These are phyloP conservation scores for Andricus grossulariae DNA, from an alignment of 1,140 invertebrate genomes.

Conservation along the genomic window DNA sequence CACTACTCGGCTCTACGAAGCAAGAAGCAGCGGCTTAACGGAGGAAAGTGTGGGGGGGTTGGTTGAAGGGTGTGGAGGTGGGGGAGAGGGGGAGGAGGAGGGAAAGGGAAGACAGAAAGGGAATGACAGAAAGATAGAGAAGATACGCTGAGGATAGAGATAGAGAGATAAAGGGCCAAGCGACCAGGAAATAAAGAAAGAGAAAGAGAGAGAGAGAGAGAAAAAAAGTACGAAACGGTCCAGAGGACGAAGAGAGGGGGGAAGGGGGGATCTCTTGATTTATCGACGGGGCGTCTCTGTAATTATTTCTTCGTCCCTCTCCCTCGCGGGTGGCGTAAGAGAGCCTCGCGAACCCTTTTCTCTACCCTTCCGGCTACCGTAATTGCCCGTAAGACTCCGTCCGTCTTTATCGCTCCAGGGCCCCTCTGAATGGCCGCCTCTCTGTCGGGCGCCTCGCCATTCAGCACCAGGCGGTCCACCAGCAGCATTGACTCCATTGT, in stretches of 20 bases:
- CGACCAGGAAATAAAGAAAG: constrained; percentile 26
- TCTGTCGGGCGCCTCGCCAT: constrained; percentile 45
- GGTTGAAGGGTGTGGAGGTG: constrained; percentile 36
- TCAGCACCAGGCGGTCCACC: constrained; percentile 36
- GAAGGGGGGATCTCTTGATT: constrained; percentile 68
- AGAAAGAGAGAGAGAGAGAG: constrained; percentile 33
- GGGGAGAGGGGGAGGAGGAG: constrained; percentile 39
- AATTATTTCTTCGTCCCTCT: constrained; percentile 72
- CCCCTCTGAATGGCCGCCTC: constrained; percentile 52
- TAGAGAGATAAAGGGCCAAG: constrained; percentile 31
- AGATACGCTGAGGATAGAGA: constrained; percentile 30
- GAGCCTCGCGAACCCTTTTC: constrained; percentile 37
- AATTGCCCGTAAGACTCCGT: constrained; percentile 50
- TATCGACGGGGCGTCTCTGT: constrained; percentile 74
- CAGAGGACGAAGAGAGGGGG: constrained; percentile 46
- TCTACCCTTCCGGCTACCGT: constrained; percentile 71
- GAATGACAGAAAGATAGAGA: constrained; percentile 27
- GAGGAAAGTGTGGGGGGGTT: constrained; percentile 18
- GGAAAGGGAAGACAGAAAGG: constrained; percentile 39
- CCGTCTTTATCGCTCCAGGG: constrained; percentile 51
- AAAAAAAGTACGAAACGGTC: constrained; percentile 37
- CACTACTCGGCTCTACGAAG: constrained; percentile 60
- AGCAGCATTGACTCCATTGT: constrained; percentile 23
- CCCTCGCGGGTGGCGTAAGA: constrained; percentile 47
- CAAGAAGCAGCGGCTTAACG: constrained; percentile 61